Conservation (phyloP, 2,888 invertebrate species). For the Anthophora plumipes region DNA sequence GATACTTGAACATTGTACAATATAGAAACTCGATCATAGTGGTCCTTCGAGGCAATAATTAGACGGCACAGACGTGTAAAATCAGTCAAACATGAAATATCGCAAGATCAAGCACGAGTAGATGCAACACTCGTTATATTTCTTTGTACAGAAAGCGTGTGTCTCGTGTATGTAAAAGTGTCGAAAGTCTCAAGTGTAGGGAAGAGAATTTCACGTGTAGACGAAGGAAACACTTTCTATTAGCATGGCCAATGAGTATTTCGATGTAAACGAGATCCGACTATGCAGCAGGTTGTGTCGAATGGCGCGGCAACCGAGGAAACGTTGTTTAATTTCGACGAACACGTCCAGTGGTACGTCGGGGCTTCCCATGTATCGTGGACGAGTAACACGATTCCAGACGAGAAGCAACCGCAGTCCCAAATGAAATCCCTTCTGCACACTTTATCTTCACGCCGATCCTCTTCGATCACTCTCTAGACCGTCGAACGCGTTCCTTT, state of each 20-base stretch:
- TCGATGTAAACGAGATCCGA: constrained; percentile 45
- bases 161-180: no score
- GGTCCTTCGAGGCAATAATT: no score
- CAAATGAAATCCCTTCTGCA: constrained; percentile 26
- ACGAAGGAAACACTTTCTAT: constrained; percentile 63
- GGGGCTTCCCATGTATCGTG: constrained; percentile 57
- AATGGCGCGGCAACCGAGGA: constrained; percentile 51
- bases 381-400: constrained; percentile 35
- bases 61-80: no score
- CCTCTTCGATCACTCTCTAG: not conserved
- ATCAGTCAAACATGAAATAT: no score
- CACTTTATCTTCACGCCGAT: not conserved
- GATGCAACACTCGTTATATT: no score
- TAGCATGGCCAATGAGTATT: constrained; percentile 73
- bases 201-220: no score
- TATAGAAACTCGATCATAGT: no score
- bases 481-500: not conserved
- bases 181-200: no score
- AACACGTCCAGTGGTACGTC: constrained; percentile 67
- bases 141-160: no score
- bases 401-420: constrained; percentile 15
- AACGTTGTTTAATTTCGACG: constrained; percentile 76
- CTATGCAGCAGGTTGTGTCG: constrained; percentile 8
- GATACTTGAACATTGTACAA: no score
- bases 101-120: no score